These are phyloP conservation scores for Scaptomyza cyrtandrae DNA, from an alignment of 2,888 invertebrate species.

Conservation along the genomic window DNA sequence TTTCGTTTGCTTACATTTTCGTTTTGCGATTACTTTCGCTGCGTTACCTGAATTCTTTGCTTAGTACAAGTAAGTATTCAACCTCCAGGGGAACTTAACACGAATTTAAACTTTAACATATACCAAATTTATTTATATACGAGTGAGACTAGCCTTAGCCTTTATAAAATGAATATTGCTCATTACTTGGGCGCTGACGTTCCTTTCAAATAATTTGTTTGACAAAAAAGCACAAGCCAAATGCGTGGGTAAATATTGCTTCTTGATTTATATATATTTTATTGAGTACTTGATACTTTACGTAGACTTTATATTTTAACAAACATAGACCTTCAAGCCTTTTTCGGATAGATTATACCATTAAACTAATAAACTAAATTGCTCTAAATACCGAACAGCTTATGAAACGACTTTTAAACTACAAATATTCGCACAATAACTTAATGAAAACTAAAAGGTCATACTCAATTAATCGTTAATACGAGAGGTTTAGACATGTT, in stretches of 20 bases:
- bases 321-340: constrained; percentile 6
- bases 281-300: constrained; percentile 14
- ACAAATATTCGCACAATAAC: neutral
- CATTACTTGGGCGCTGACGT: neutral
- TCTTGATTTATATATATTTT: neutral
- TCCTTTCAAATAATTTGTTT: constrained; percentile 45
- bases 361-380: neutral
- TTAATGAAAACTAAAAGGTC: neutral
- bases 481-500: neutral
- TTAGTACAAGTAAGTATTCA: constrained; percentile 19
- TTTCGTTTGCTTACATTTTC: constrained; percentile 57
- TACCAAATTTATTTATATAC: neutral
- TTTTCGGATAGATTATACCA: neutral
- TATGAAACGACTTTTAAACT: neutral
- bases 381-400: neutral
- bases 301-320: constrained; percentile 33
- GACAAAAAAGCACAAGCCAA: constrained; percentile 32
- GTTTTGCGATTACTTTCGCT: constrained; percentile 19
- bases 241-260: constrained; percentile 35
- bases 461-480: neutral
- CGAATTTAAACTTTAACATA: neutral
- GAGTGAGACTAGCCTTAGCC: constrained; percentile 16
- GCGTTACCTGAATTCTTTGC: constrained; percentile 4
- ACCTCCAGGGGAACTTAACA: neutral
- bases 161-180: constrained; percentile 48